Evolutionary conservation across 2,113 vertebrate genomes (phyloP).

Genomic region (Callithrix jacchus): DNA sequence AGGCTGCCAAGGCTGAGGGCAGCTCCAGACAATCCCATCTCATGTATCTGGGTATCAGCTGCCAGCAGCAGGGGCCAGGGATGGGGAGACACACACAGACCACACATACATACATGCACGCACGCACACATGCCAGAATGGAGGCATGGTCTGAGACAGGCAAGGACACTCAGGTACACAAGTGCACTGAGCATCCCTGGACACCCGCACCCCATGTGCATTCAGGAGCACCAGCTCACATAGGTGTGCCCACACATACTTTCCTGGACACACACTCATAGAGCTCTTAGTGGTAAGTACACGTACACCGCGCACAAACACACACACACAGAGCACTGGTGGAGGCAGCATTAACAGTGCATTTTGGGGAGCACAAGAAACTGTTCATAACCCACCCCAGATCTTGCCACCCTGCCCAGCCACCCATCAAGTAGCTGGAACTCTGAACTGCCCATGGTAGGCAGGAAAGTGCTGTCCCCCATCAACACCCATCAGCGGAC

Average conservation of each 20-base stretch:
- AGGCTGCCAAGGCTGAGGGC: background rate
- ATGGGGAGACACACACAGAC: background rate
- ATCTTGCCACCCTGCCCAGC: background rate
- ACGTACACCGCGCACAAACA: accelerated
- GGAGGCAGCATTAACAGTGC: background rate
- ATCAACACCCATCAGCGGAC: background rate
- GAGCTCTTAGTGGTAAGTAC: background rate
- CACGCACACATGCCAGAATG: background rate
- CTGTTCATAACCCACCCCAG: background rate
- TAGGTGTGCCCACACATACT: too few relatives aligned
- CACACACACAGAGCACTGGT: too few relatives aligned
- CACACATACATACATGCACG: background rate
- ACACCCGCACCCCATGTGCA: background rate
- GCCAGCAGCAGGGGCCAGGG: background rate
- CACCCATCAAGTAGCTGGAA: background rate
- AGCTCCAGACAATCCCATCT: background rate
- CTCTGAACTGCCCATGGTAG: background rate
- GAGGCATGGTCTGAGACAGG: background rate
- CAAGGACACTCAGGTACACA: background rate
- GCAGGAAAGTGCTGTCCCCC: background rate
- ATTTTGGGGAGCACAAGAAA: background rate
- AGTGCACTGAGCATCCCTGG: too few relatives aligned
- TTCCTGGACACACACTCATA: background rate
- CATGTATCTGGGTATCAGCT: background rate
- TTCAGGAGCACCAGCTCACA: background rate